Conservation (phyloP, 1,140 invertebrate species). For the Ips typographus region DNA sequence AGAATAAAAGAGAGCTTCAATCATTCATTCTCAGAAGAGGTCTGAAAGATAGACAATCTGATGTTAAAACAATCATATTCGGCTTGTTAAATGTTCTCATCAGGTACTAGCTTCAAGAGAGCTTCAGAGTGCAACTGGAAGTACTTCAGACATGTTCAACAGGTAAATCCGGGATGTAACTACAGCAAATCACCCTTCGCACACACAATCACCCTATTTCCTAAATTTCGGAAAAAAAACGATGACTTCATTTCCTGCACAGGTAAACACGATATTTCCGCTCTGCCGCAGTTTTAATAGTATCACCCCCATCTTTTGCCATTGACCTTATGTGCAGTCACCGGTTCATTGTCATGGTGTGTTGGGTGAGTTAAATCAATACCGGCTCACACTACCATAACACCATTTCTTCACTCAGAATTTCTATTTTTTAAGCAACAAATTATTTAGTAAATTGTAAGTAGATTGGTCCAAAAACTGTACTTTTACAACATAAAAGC, state of each 20-base stretch:
- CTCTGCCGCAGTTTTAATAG: neutral
- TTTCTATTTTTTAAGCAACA: neutral
- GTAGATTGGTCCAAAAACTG: neutral
- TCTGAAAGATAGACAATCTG: too few relatives aligned
- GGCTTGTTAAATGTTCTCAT: too few relatives aligned
- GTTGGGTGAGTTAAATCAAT: constrained; percentile 3
- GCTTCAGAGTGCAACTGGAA: too few relatives aligned
- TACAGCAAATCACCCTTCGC: too few relatives aligned
- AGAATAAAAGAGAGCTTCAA: too few relatives aligned
- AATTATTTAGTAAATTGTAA: neutral
- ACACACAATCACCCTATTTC: neutral
- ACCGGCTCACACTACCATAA: neutral
- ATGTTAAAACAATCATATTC: too few relatives aligned
- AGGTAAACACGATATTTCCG: neutral
- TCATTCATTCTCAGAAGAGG: too few relatives aligned
- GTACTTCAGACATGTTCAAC: too few relatives aligned
- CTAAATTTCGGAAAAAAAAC: neutral
- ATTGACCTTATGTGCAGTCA: constrained; percentile 16
- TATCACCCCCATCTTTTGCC: constrained; percentile 9
- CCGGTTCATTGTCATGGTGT: constrained; percentile 5
- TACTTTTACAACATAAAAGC: neutral
- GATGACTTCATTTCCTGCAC: neutral
- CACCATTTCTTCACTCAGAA: neutral
- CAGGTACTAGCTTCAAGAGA: too few relatives aligned
- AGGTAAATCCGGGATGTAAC: too few relatives aligned